phyloP scores from a whole-genome alignment of 2,797 vertebrate species.

The Enoplosus armatus region DNA sequence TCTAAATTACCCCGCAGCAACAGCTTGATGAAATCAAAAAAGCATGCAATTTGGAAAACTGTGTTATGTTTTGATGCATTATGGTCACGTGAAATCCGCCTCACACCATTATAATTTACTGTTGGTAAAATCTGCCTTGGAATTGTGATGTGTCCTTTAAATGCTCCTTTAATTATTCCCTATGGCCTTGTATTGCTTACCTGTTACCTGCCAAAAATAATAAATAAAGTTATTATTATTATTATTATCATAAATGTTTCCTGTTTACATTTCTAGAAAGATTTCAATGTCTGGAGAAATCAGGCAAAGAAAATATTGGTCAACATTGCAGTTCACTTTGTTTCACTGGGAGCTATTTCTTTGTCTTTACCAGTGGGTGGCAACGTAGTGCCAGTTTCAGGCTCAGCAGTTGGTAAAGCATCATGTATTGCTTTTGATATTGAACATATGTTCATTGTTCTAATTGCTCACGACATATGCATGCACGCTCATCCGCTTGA shows the following conservation, averaged over 20 bases:
- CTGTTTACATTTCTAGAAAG: constrained; percentile 23
- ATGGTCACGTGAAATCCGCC: neutral
- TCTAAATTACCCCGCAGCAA: constrained; percentile 55
- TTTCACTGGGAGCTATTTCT: constrained; percentile 1
- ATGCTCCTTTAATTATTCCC: neutral
- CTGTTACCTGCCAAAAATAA: no score
- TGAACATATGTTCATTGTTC: neutral
- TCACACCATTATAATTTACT: neutral
- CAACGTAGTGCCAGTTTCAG: constrained; percentile 10
- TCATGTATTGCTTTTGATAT: neutral
- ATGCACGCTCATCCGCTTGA: neutral
- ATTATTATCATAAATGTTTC: no score
- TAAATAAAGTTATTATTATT: no score
- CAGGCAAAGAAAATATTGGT: neutral
- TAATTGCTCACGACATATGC: neutral
- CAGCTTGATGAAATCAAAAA: constrained; percentile 25
- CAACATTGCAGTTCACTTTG: neutral
- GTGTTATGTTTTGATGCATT: constrained; percentile 25
- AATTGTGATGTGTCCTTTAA: neutral
- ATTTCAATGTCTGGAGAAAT: constrained; percentile 20
- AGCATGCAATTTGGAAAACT: constrained; percentile 31
- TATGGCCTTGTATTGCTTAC: neutral
- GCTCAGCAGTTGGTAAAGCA: neutral
- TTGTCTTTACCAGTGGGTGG: constrained; percentile 52
- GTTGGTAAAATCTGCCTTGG: neutral